Percentiles rank a stretch among this genome's conserved stretches.
Conservation (phyloP, 2,888 invertebrate species). For the Apotomis turbidana region DNA sequence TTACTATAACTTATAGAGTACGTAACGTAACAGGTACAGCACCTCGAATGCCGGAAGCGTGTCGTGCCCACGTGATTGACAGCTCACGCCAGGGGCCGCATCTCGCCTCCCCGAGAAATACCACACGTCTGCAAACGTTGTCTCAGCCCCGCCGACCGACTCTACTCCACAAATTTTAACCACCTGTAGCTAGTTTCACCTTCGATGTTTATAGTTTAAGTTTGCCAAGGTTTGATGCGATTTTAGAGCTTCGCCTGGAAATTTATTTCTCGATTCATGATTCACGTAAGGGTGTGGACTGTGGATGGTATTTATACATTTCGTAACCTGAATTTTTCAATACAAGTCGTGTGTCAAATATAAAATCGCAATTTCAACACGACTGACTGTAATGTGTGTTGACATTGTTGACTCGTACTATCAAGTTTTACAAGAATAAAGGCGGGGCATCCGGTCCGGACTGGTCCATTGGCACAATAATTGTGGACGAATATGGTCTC, state of each 20-base stretch:
- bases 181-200: slow-evolving; percentile 19
- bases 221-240: neutral
- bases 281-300: neutral
- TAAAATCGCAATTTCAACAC: slow-evolving; percentile 18
- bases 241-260: neutral
- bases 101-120: slow-evolving; percentile 54
- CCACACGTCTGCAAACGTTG: slow-evolving; percentile 50
- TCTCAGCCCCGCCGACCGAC: slow-evolving; percentile 20
- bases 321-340: neutral
- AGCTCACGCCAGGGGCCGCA: slow-evolving; percentile 55
- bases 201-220: neutral
- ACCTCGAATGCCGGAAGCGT: slow-evolving; percentile 64
- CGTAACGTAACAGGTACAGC: slow-evolving; percentile 19
- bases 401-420: slow-evolving; percentile 11
- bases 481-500: slow-evolving; percentile 31
- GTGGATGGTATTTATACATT: neutral
- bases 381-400: neutral
- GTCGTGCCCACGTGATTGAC: slow-evolving; percentile 60
- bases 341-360: neutral
- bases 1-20: neutral
- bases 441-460: slow-evolving; percentile 22
- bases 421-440: slow-evolving; percentile 27
- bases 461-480: slow-evolving; percentile 31
- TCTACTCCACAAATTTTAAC: slow-evolving; percentile 17
- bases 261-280: neutral